These are phyloP conservation scores for Erebia ligea DNA, from an alignment of 2,888 invertebrate species.

Conservation along the genomic window DNA sequence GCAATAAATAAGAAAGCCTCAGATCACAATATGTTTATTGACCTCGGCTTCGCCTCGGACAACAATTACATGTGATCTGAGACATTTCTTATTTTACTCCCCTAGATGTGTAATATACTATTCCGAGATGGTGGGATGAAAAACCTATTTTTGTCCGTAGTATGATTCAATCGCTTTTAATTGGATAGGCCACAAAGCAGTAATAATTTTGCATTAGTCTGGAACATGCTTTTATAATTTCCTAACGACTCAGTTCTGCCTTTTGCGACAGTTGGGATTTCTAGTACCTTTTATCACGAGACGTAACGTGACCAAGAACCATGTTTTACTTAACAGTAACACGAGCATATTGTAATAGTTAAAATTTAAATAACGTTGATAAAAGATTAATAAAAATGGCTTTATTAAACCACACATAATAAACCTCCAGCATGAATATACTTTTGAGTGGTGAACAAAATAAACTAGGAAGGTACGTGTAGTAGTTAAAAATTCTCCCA, in stretches of 20 bases:
- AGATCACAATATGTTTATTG: no score
- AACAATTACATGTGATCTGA: no score
- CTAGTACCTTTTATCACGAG: slow-evolving; percentile 3
- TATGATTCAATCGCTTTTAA: not conserved
- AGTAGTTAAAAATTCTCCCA: not conserved
- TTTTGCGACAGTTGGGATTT: not conserved
- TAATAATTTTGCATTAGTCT: not conserved
- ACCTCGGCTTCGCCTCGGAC: no score
- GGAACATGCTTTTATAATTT: not conserved
- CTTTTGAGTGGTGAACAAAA: no score
- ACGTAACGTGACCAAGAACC: slow-evolving; percentile 12
- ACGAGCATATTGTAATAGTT: not conserved
- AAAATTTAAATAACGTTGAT: not conserved
- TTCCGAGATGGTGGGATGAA: no score
- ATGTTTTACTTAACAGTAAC: not conserved
- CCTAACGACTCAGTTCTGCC: not conserved
- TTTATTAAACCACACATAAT: not conserved
- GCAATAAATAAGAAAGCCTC: no score
- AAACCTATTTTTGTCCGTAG: no score
- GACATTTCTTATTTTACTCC: no score
- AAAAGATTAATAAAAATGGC: not conserved
- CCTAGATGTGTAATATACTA: no score
- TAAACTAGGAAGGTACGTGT: not conserved
- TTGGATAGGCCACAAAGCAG: not conserved
- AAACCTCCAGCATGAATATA: not conserved